Base-by-base conservation (phyloP, 1,140 invertebrate genomes). In the Drosophila subpulchrella region DNA sequence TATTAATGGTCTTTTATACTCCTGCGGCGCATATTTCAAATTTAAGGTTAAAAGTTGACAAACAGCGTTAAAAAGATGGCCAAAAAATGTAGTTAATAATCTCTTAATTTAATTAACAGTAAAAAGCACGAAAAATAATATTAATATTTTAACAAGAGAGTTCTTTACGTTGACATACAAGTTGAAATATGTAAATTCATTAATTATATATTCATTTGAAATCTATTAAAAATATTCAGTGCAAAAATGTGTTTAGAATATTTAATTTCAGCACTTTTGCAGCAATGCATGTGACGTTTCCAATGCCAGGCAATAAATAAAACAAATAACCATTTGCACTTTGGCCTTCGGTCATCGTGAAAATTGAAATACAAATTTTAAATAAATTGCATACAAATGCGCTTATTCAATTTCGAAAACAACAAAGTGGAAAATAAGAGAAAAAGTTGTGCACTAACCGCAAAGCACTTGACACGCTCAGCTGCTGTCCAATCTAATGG, bases 331-430 rank as follows among this genome's bases (percentile, higher is more conserved):
- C 51, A 46, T 55, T 55, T 73, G 67, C 62, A 84, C 68, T 85
- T 59, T 77, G 57, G 57, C 56, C 67, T 66, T 73, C 63, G 67
- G 57, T 38, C 54, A 66, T 54, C 56, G 34, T 60, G 53, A 47
- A 81, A 67, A 67, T 75, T 59, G 74, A 62, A 56, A 76, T 54
- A 83, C 38, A 77, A 60, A 81, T 86, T 86, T 85, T 75, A 81
- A 86, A 85, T 81, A 86, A 85, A 86, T 81, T 81, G 81, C 82
- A 78, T 70, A 81, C 68, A 85, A 85, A 85, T 86, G 82, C 82
- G 66, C 44, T 84, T 85, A 84, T 86, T 85, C 73, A 84, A 84
- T 86, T 86, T 74, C 20, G 41, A 30, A 68, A 76, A 57, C 38
- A 71, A 53, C 50, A 78, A 71, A 78, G 62, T 60, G 56, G 71